These are phyloP conservation scores for Drosophila paracracens DNA, from an alignment of 2,888 invertebrate species.

Conservation along the genomic window DNA sequence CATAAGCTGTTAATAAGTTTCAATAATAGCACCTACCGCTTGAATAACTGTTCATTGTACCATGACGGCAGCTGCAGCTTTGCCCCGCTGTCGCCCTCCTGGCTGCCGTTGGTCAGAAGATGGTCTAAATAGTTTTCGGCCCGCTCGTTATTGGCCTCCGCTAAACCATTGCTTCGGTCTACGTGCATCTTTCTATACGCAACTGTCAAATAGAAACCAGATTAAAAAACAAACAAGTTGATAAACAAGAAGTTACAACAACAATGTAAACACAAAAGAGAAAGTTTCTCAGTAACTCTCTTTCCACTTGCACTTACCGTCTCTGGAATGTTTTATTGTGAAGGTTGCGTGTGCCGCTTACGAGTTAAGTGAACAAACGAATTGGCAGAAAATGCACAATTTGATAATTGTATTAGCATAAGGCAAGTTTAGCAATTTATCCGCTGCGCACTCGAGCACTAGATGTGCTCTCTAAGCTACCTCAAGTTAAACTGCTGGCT, in stretches of 20 bases:
- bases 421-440: background rate
- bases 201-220: slow-evolving; percentile 14
- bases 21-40: slow-evolving; percentile 85
- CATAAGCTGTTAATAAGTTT: background rate
- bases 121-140: slow-evolving; percentile 80
- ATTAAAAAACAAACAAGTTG: background rate
- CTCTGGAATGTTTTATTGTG: background rate
- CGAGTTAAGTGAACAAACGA: background rate
- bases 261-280: slow-evolving; percentile 41
- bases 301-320: slow-evolving; percentile 28
- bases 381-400: slow-evolving; percentile 24
- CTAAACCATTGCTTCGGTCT: slow-evolving; percentile 8
- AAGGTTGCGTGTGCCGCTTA: background rate
- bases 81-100: slow-evolving; percentile 81
- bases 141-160: slow-evolving; percentile 14
- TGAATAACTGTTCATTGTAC: slow-evolving; percentile 89
- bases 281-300: slow-evolving; percentile 38
- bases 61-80: slow-evolving; percentile 87
- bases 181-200: slow-evolving; percentile 42
- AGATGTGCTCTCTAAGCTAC: slow-evolving; percentile 13
- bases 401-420: slow-evolving; percentile 5
- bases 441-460: slow-evolving; percentile 14
- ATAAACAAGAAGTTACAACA: slow-evolving; percentile 29
- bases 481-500: background rate
- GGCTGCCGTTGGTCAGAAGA: slow-evolving; percentile 77